Evolutionary conservation across 2,113 vertebrate species (phyloP).

Genomic region (Gila orcuttii): DNA sequence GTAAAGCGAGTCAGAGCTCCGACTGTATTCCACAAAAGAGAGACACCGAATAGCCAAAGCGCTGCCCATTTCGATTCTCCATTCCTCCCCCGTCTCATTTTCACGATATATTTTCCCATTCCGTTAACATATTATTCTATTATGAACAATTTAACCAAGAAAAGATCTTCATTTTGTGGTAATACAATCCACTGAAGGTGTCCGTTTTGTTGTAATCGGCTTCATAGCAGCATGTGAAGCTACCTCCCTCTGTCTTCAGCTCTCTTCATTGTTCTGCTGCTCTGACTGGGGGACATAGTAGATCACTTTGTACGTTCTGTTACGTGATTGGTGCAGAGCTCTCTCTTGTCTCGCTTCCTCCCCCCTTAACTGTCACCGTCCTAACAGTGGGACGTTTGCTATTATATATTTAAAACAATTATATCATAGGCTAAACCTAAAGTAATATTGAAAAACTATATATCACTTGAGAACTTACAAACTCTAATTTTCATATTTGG

Average conservation of each 20-base stretch:
- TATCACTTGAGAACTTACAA: too few species aligned
- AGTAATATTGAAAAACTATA: too few species aligned
- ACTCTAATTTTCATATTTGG: too few species aligned
- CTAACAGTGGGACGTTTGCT: too few species aligned
- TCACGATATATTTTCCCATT: background rate
- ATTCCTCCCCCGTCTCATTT: conserved; percentile 56
- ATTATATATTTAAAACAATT: too few species aligned
- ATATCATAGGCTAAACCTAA: too few species aligned
- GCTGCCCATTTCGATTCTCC: conserved; percentile 64
- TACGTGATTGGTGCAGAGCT: conserved; percentile 59
- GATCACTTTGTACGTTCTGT: conserved; percentile 60
- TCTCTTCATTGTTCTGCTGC: conserved; percentile 36
- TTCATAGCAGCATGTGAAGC: background rate
- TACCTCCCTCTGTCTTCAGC: conserved; percentile 17
- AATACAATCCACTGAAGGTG: background rate
- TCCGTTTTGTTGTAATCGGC: background rate
- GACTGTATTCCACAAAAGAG: conserved; percentile 71
- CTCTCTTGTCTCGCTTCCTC: background rate
- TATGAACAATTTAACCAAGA: background rate
- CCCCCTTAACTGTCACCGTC: too few species aligned
- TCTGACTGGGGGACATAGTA: conserved; percentile 46
- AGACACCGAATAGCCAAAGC: conserved; percentile 55
- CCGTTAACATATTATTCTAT: background rate
- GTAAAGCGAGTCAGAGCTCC: conserved; percentile 69
- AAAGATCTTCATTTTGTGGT: background rate